These are phyloP conservation scores for Phrynocephalus forsythii DNA, from an alignment of 2,797 vertebrate genomes.

Conservation along the genomic window DNA sequence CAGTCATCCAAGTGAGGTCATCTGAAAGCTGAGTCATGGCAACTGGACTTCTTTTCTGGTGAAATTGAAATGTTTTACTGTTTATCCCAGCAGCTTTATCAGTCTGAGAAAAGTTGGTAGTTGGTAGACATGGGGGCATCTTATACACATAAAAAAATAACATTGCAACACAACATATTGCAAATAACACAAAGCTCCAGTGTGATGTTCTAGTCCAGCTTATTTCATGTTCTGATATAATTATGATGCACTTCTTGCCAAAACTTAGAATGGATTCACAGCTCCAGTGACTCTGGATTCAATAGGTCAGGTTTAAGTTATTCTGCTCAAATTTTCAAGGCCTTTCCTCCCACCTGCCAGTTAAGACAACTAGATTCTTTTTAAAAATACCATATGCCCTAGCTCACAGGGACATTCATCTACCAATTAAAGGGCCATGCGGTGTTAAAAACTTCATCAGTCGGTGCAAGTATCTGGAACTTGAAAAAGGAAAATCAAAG, in stretches of 20 bases:
- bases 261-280: neutral
- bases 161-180: neutral
- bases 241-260: neutral
- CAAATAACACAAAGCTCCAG: neutral
- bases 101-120: no score
- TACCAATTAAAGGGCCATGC: neutral
- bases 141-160: no score
- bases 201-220: neutral
- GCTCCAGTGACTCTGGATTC: no score
- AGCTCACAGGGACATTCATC: neutral
- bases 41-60: no score
- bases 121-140: no score
- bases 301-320: no score
- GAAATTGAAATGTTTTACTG: no score
- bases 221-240: neutral
- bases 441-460: neutral
- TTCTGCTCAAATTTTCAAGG: neutral
- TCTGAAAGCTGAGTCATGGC: no score
- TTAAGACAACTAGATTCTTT: neutral
- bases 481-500: neutral
- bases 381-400: neutral
- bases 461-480: neutral
- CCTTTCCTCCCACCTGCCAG: neutral
- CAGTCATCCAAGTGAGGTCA: no score
- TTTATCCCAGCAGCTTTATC: no score